These are phyloP conservation scores for Charaxes varanes DNA, from an alignment of 1,140 invertebrate species.

Conservation along the genomic window DNA sequence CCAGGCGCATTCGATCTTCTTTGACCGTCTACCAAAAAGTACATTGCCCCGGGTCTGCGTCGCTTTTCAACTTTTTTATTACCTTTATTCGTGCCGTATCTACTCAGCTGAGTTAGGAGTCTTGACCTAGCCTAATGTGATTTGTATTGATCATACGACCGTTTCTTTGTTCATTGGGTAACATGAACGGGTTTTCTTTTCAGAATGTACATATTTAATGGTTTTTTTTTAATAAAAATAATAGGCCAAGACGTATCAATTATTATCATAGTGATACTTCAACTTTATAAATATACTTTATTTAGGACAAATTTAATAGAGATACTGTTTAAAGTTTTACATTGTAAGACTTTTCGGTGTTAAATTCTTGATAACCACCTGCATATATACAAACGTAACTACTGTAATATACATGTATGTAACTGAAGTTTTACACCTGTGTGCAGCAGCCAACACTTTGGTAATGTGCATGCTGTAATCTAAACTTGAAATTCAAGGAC, in stretches of 20 bases:
- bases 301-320: too few relatives aligned
- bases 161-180: slow-evolving; percentile 18
- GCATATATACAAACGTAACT: neutral
- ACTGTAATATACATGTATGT: slow-evolving; percentile 6
- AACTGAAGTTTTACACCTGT: slow-evolving; percentile 19
- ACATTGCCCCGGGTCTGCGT: slow-evolving; percentile 49
- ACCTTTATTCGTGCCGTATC: slow-evolving; percentile 44
- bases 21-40: slow-evolving; percentile 64
- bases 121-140: slow-evolving; percentile 67
- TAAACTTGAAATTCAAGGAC: slow-evolving; percentile 72
- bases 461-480: slow-evolving; percentile 56
- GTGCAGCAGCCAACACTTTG: slow-evolving; percentile 37
- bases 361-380: too few relatives aligned
- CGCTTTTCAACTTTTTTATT: slow-evolving; percentile 41
- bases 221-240: too few relatives aligned
- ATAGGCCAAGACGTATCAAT: too few relatives aligned
- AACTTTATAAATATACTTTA: too few relatives aligned
- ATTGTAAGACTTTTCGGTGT: too few relatives aligned
- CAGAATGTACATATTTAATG: neutral
- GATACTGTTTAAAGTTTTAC: too few relatives aligned
- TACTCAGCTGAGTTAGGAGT: slow-evolving; percentile 60
- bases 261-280: too few relatives aligned
- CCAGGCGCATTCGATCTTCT: slow-evolving; percentile 44
- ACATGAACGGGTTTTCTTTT: slow-evolving; percentile 8
- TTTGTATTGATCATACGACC: slow-evolving; percentile 40